Percentiles rank a stretch among this genome's conserved stretches.
These are phyloP conservation scores for Rhodinocichla rosea DNA, from an alignment of 2,113 vertebrate species.

Conservation along the genomic window DNA sequence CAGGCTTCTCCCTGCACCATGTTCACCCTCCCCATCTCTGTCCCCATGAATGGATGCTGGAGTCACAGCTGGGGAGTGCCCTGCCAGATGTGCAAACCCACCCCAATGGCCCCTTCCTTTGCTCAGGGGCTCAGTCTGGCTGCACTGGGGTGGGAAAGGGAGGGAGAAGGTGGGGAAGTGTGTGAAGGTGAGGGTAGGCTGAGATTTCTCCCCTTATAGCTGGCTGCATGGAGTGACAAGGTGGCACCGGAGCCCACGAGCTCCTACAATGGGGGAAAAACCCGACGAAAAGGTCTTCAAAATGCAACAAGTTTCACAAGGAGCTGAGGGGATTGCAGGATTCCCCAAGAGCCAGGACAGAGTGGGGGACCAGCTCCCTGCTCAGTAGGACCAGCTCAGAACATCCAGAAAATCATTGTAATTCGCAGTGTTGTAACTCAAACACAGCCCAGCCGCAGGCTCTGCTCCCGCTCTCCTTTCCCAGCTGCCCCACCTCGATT, in stretches of 20 bases:
- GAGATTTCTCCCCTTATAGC: not conserved
- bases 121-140: not conserved
- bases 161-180: not conserved
- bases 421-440: fast-evolving
- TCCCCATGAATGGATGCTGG: fast-evolving
- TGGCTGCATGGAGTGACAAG: not conserved
- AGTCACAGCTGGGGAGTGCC: fast-evolving
- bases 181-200: not conserved
- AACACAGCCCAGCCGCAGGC: fast-evolving
- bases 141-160: fast-evolving
- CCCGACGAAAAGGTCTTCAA: not conserved
- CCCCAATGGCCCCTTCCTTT: fast-evolving
- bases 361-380: not conserved
- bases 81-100: not conserved
- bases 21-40: not conserved
- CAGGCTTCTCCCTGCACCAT: not conserved
- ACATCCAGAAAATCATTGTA: not conserved
- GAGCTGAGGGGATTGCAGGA: not conserved
- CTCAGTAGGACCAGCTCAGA: not conserved
- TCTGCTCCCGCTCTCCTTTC: not conserved
- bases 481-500: fast-evolving
- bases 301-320: not conserved
- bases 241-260: fast-evolving
- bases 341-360: fast-evolving
- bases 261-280: not conserved